Percentiles rank a stretch among this genome's conserved stretches.
These are phyloP conservation scores for Ophion obscuratus DNA, from an alignment of 2,888 invertebrate genomes.

Conservation along the genomic window DNA sequence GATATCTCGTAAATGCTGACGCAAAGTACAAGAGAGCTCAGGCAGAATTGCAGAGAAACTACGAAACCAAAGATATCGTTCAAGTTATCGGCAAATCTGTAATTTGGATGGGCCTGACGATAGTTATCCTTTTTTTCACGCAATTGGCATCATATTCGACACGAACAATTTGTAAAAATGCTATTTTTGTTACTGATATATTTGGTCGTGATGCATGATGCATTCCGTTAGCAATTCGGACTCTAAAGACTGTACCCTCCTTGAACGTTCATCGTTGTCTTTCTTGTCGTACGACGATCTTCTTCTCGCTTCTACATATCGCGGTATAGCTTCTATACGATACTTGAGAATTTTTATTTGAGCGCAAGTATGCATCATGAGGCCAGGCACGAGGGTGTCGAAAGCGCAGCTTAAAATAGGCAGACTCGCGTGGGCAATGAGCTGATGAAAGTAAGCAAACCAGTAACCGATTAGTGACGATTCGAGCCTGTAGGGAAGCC, in stretches of 20 bases:
- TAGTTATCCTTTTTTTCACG: background rate
- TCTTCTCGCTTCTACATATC: constrained; percentile 20
- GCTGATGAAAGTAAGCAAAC: constrained; percentile 63
- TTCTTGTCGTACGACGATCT: constrained; percentile 28
- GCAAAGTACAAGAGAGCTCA: constrained; percentile 68
- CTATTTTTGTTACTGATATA: background rate
- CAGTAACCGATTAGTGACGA: constrained; percentile 44
- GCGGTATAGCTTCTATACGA: constrained; percentile 61
- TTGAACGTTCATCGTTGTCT: background rate
- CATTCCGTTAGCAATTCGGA: constrained; percentile 8
- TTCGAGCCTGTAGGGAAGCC: constrained; percentile 14
- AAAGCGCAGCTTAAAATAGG: constrained; percentile 59
- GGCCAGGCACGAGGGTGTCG: constrained; percentile 69
- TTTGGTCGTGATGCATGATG: constrained; percentile 15
- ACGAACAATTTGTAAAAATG: background rate
- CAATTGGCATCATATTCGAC: background rate
- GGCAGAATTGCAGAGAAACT: constrained; percentile 64
- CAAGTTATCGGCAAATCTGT: constrained; percentile 60
- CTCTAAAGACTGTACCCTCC: background rate
- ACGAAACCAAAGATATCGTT: constrained; percentile 64
- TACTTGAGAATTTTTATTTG: constrained; percentile 75
- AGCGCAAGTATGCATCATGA: constrained; percentile 69
- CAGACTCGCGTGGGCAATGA: constrained; percentile 41
- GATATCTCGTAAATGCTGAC: constrained; percentile 69
- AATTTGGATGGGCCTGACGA: background rate